phyloP scores from a whole-genome alignment of 1,140 invertebrate species.

The Trichoplusia ni region DNA sequence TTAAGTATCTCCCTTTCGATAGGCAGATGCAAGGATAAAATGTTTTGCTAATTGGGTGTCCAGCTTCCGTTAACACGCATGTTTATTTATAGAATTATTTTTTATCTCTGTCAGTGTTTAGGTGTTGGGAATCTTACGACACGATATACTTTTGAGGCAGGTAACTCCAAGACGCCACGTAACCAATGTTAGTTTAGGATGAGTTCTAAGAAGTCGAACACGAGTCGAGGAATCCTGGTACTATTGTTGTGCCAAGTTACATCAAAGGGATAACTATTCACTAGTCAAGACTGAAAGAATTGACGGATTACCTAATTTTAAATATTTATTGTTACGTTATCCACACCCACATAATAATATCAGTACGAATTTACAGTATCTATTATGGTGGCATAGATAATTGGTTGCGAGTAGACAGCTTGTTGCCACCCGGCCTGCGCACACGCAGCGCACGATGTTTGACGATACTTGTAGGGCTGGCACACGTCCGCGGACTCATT shows the following conservation, averaged over 20 bases:
- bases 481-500: conserved; percentile 11
- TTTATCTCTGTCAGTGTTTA: neutral
- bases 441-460: conserved; percentile 3
- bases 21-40: conserved; percentile 9
- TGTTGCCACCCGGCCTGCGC: conserved; percentile 51
- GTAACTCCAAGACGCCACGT: conserved; percentile 1
- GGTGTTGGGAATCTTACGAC: neutral
- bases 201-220: neutral
- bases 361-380: conserved; percentile 33
- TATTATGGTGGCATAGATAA: conserved; percentile 46
- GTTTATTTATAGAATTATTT: conserved; percentile 5
- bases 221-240: neutral
- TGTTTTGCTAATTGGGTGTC: conserved; percentile 20
- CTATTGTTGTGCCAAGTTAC: neutral
- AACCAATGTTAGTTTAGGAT: conserved; percentile 23
- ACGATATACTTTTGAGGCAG: neutral
- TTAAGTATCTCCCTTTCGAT: conserved; percentile 12
- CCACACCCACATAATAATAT: conserved; percentile 31
- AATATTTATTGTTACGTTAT: conserved; percentile 33
- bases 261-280: neutral
- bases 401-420: conserved; percentile 54
- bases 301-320: conserved; percentile 33
- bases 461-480: conserved; percentile 22
- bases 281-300: conserved; percentile 2
- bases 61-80: conserved; percentile 9